Evolutionary conservation across 2,113 vertebrate species (phyloP), one percentile per base, ranked within the genome.

Genomic region (Dryoscopus gambensis): DNA sequence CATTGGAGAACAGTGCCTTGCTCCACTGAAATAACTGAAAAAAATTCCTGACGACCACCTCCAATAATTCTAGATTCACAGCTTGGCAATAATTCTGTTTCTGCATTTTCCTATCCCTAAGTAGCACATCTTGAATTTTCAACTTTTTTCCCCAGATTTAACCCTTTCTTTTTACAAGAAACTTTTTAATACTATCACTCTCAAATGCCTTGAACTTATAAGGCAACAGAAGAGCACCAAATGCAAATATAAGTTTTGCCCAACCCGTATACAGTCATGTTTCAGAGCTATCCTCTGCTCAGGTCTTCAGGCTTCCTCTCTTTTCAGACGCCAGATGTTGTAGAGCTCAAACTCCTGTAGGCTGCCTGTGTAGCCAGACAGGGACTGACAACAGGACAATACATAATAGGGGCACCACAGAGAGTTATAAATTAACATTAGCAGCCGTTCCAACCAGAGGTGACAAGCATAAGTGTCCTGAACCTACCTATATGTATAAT

Each of bases 271-370:
- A 12, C 11, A 39, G 2, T 3, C 27, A 10, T 11, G 13, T 19
- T 80, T 67, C 47, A 80, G 46, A 69, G 30, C 13, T 55, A 28
- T 30, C 8, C 30, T 80, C 30, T 59, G 11, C 28, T 86, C 27
- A 64, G 47, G 25, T 33, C 37, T 11, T 56, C 31, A 69, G 18
- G 7, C 14, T 78, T 31, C 17, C 37, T 57, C 47, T 68, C 44
- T 84, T 67, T 49, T n/a, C 60, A 95, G 86, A 92, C 49, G 67
- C 39, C 69, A 95, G 83, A 95, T 91, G 69, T 52, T 92, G 44
- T 46, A 37, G 69, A 75, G 9, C 28, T 81, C 49, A 91, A 28
- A 33, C 10, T 18, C 53, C 49, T 74, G 31, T 31, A 56, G 80
- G 56, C 27, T 88, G 24, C 40, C 8, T 6, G 8, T 56, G 40